These are phyloP conservation scores for Abscondita cerata DNA, from an alignment of 2,888 invertebrate genomes.

Conservation along the genomic window DNA sequence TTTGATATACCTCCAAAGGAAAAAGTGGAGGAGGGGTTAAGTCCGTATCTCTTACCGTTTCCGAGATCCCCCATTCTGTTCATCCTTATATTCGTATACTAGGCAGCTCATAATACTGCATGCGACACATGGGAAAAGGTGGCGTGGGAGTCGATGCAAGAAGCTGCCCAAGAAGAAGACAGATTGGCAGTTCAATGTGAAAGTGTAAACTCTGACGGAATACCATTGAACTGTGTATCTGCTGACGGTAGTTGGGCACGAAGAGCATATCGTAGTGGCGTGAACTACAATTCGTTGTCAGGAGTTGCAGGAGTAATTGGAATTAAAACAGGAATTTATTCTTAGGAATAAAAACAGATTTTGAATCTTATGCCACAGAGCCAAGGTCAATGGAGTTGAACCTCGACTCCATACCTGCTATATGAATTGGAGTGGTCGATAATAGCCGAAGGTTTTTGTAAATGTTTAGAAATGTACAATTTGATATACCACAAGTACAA, in stretches of 20 bases:
- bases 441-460: conserved; percentile 24
- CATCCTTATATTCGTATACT: too few species aligned
- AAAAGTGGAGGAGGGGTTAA: too few species aligned
- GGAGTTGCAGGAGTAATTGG: neutral
- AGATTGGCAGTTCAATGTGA: neutral
- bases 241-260: conserved; percentile 1
- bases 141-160: neutral
- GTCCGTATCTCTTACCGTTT: too few species aligned
- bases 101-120: too few species aligned
- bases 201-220: neutral
- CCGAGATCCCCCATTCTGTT: too few species aligned
- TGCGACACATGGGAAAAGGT: neutral
- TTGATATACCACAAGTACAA: too few species aligned
- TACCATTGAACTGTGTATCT: neutral
- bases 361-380: conserved; percentile 1
- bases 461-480: neutral
- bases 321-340: too few species aligned
- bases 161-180: neutral
- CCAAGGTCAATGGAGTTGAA: neutral
- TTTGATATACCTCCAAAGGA: too few species aligned
- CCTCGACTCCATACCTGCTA: neutral
- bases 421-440: conserved; percentile 3
- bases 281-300: conserved; percentile 4
- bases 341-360: conserved; percentile 1
- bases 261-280: neutral